These are phyloP conservation scores for Barnardius zonarius DNA, from an alignment of 2,113 vertebrate genomes.

Conservation along the genomic window DNA sequence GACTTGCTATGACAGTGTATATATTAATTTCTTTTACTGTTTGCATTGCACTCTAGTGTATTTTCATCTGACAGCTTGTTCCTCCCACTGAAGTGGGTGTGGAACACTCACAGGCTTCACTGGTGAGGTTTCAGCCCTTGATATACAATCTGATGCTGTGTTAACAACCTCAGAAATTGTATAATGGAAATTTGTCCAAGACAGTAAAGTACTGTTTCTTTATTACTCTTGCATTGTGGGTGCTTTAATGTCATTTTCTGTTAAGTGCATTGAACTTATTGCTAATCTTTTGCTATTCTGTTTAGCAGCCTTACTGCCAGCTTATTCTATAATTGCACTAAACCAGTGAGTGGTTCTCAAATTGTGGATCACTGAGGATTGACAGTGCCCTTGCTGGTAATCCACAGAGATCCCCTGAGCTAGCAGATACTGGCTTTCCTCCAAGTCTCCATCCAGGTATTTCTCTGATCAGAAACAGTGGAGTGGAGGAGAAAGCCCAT, in stretches of 20 bases:
- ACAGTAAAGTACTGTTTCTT: not conserved
- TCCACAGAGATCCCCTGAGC: not conserved
- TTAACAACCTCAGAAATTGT: not conserved
- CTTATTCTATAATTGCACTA: slow-evolving; percentile 41
- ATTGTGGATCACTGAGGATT: not conserved
- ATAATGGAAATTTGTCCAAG: not conserved
- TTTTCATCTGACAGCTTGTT: not conserved
- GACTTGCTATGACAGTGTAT: not conserved
- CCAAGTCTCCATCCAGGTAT: not conserved
- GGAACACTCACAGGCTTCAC: not conserved
- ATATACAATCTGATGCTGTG: not conserved
- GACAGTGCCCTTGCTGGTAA: not conserved
- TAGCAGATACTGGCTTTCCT: not conserved
- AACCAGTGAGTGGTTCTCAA: slow-evolving; percentile 56
- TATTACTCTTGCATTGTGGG: not conserved
- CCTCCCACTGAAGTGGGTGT: not conserved
- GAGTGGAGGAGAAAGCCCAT: not conserved
- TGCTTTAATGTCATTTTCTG: not conserved
- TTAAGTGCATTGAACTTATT: slow-evolving; percentile 38
- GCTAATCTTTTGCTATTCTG: slow-evolving; percentile 27
- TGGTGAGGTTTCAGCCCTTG: not conserved
- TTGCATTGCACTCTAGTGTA: not conserved
- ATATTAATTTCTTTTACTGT: not conserved
- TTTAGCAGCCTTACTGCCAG: slow-evolving; percentile 45
- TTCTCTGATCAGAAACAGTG: not conserved